Conservation (phyloP, 1,140 invertebrate genomes). For the Trachymyrmex septentrionalis region DNA sequence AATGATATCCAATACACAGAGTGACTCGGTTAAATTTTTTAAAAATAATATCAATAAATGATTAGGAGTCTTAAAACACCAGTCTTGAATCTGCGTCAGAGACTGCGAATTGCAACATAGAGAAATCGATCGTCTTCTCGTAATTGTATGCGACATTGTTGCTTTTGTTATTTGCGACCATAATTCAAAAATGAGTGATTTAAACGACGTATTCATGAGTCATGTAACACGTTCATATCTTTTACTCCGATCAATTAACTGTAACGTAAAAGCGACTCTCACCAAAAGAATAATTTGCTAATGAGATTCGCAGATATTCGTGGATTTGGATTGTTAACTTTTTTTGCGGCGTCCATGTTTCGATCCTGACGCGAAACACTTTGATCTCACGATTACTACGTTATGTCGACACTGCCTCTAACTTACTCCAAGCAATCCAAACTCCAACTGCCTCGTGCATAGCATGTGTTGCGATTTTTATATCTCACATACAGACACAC, state of each 20-base stretch:
- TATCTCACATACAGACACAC: neutral
- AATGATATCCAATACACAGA: too few relatives aligned
- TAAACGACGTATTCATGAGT: neutral
- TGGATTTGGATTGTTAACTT: constrained; percentile 85
- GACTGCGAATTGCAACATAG: too few relatives aligned
- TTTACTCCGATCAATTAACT: neutral
- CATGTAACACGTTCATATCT: neutral
- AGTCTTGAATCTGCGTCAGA: too few relatives aligned
- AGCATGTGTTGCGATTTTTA: neutral
- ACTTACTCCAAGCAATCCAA: too few relatives aligned
- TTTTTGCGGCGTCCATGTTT: constrained; percentile 84
- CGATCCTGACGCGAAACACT: neutral
- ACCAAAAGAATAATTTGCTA: constrained; percentile 85
- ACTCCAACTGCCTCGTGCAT: neutral
- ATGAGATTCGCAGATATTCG: constrained; percentile 82
- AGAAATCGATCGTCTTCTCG: too few relatives aligned
- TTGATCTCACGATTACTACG: neutral
- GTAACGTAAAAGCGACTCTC: constrained; percentile 69
- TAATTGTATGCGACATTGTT: neutral
- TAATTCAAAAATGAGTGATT: neutral
- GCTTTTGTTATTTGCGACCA: neutral
- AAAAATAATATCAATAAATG: too few relatives aligned
- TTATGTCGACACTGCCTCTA: neutral
- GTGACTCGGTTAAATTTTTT: too few relatives aligned
- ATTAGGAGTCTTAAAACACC: too few relatives aligned